phyloP scores from a whole-genome alignment of 2,113 vertebrate genomes.

The Alethe castanea region DNA sequence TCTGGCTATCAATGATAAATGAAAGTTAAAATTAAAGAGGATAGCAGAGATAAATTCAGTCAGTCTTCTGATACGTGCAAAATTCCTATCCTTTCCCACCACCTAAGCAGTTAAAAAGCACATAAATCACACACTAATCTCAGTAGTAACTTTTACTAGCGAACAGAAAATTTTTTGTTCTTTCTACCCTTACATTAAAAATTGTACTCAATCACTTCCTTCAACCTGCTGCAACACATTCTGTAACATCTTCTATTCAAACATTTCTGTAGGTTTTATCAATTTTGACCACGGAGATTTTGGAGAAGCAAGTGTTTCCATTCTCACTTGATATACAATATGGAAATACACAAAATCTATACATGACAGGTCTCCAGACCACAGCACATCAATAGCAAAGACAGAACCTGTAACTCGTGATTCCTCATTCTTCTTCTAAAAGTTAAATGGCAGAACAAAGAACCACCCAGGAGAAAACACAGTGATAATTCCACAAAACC shows the following conservation, averaged over 20 bases:
- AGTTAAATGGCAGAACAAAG: background rate
- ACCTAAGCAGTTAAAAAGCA: background rate
- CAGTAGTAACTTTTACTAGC: background rate
- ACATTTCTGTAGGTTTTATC: background rate
- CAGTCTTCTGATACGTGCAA: background rate
- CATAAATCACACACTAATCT: background rate
- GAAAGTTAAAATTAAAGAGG: background rate
- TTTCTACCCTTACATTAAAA: background rate
- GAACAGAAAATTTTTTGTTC: background rate
- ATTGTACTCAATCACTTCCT: background rate
- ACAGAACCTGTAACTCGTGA: background rate
- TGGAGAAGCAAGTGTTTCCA: background rate
- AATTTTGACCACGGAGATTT: background rate
- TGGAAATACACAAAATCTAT: background rate
- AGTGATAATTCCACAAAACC: background rate
- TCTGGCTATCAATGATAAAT: conserved; percentile 77
- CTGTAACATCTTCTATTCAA: background rate
- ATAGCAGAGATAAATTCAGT: background rate
- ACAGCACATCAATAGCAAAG: background rate
- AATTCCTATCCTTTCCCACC: background rate
- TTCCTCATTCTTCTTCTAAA: background rate
- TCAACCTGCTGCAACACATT: background rate
- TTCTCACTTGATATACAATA: background rate
- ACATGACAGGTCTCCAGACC: background rate
- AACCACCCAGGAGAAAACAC: background rate